phyloP scores from a whole-genome alignment of 2,888 invertebrate genomes.

The Chironomus riparius region DNA sequence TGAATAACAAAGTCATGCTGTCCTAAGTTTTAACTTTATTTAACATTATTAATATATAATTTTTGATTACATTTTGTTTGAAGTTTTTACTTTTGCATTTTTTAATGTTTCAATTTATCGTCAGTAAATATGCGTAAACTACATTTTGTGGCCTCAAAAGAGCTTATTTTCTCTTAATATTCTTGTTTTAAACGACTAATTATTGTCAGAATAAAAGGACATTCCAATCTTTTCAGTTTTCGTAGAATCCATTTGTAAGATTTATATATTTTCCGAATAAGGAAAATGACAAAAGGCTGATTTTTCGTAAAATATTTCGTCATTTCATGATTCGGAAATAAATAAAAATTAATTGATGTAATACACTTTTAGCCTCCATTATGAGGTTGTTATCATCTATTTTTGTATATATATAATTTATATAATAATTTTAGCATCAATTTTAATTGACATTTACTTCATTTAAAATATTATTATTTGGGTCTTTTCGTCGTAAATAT shows the following conservation, averaged over 20 bases:
- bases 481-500: background rate
- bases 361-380: background rate
- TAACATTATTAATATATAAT: background rate
- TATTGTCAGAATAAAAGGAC: constrained; percentile 7
- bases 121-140: background rate
- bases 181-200: constrained; percentile 2
- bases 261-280: background rate
- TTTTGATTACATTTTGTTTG: background rate
- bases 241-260: constrained; percentile 10
- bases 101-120: background rate
- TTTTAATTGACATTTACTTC: constrained; percentile 6
- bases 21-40: background rate
- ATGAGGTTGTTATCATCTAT: background rate
- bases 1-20: background rate
- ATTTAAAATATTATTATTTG: background rate
- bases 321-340: background rate
- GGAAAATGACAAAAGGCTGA: constrained; percentile 1
- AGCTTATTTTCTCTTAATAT: background rate
- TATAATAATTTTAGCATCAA: background rate
- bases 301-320: background rate
- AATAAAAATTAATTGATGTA: background rate
- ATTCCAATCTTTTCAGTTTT: background rate
- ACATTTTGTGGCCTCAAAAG: background rate
- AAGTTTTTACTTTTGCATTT: background rate
- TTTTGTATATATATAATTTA: background rate